phyloP scores from a whole-genome alignment of 2,113 vertebrate genomes.

The Steatornis caripensis region DNA sequence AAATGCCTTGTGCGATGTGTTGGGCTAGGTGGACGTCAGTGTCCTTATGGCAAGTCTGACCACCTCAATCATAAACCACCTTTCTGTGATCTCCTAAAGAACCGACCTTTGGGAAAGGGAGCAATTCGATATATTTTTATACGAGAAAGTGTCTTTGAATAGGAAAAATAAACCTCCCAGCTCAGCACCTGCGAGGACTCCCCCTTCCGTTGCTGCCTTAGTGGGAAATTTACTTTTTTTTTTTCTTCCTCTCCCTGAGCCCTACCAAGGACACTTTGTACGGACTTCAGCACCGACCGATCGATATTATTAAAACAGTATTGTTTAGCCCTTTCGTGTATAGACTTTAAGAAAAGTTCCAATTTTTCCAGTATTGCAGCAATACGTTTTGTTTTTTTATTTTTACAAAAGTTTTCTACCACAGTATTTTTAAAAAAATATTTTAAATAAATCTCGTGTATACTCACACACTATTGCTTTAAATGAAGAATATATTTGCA shows the following conservation, averaged over 20 bases:
- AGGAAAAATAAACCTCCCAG: constrained; percentile 33
- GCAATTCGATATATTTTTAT: neutral
- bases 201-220: neutral
- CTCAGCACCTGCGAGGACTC: constrained; percentile 5
- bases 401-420: constrained; percentile 73
- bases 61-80: neutral
- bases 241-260: neutral
- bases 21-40: neutral
- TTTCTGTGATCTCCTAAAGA: constrained; percentile 29
- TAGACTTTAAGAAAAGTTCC: constrained; percentile 53
- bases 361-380: constrained; percentile 46
- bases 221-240: neutral
- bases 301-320: constrained; percentile 47
- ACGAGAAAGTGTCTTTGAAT: constrained; percentile 8
- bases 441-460: constrained; percentile 76
- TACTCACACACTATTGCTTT: constrained; percentile 86
- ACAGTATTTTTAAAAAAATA: constrained; percentile 67
- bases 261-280: neutral
- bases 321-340: constrained; percentile 51
- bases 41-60: neutral
- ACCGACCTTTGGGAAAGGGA: constrained; percentile 24
- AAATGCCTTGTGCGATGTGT: neutral
- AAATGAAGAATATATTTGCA: constrained; percentile 90
- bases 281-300: constrained; percentile 52
- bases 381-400: constrained; percentile 51